Evolutionary conservation across 2,113 vertebrate genomes (phyloP).

Genomic region (Alethe castanea): DNA sequence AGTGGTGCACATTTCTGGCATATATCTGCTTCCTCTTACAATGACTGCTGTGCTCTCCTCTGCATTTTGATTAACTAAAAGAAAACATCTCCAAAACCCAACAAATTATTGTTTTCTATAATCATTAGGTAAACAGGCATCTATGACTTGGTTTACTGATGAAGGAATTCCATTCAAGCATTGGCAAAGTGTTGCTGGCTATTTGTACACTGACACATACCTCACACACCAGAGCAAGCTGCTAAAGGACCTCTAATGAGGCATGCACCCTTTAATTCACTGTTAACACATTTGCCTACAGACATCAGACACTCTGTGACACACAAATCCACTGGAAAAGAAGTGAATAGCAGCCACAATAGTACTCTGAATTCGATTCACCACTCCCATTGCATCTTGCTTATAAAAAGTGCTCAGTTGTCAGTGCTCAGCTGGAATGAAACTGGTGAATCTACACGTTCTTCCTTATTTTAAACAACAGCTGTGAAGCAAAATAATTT

Average conservation of each 20-base stretch:
- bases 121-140: neutral
- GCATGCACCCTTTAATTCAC: slow-evolving; percentile 11
- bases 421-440: neutral
- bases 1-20: neutral
- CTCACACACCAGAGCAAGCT: neutral
- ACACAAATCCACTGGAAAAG: neutral
- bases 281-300: neutral
- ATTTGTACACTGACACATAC: neutral
- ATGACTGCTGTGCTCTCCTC: neutral
- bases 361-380: slow-evolving; percentile 19
- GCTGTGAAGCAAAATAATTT: neutral
- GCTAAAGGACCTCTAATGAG: neutral
- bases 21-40: neutral
- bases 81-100: neutral
- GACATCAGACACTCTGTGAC: neutral
- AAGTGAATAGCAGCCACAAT: neutral
- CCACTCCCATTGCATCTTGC: slow-evolving; percentile 6
- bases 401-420: neutral
- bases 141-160: neutral
- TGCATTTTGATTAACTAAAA: neutral
- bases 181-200: neutral
- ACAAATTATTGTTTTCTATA: neutral
- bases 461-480: neutral
- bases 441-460: slow-evolving; percentile 37
- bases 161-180: neutral